Evolutionary conservation across 2,797 vertebrate genomes (phyloP).

Genomic region (Silurus lanzhouensis): DNA sequence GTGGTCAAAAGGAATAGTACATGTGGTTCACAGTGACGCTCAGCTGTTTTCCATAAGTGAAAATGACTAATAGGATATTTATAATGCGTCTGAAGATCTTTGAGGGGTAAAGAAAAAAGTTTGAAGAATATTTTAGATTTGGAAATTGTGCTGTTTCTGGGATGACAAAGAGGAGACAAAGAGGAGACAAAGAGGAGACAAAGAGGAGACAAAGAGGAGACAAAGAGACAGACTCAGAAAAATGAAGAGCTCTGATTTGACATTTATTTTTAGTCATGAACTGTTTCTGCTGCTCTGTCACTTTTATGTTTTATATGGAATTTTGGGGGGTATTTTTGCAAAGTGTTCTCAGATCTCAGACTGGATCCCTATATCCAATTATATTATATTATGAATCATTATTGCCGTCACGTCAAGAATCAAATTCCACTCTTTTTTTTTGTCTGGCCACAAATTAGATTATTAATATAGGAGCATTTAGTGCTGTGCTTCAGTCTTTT

Average conservation of each 20-base stretch:
- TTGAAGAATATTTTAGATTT: conserved; percentile 22
- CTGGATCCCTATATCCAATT: too few relatives aligned
- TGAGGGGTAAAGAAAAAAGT: neutral
- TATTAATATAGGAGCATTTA: neutral
- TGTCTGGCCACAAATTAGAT: neutral
- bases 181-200: neutral
- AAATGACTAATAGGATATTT: conserved; percentile 52
- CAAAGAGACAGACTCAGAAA: neutral
- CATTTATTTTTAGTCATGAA: neutral
- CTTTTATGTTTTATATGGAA: neutral
- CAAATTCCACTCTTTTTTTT: neutral
- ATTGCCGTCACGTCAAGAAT: neutral
- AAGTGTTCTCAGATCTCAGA: too few relatives aligned
- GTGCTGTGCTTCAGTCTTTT: neutral
- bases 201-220: neutral
- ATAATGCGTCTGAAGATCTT: neutral
- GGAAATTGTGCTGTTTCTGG: conserved; percentile 29
- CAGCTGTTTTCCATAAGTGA: conserved; percentile 48
- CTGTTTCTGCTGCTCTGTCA: neutral
- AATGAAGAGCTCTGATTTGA: neutral
- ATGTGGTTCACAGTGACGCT: conserved; percentile 43
- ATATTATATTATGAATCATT: too few relatives aligned
- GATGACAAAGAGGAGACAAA: conserved; percentile 26
- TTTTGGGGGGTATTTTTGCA: too few relatives aligned
- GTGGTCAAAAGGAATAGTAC: conserved; percentile 33